phyloP scores from a whole-genome alignment of 2,888 invertebrate species.

The Tuberolachnus salignus region DNA sequence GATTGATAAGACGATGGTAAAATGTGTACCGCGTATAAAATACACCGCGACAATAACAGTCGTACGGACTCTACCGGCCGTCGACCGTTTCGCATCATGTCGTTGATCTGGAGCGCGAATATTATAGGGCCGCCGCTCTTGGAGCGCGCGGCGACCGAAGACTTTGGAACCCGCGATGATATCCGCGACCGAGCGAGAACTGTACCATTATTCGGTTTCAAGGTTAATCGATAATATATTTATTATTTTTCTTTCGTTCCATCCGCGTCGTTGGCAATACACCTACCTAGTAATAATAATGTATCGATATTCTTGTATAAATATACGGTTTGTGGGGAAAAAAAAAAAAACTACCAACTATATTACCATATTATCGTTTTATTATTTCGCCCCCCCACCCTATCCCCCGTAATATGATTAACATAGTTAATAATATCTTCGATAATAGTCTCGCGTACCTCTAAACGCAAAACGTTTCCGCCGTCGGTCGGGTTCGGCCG shows the following conservation, averaged over 20 bases:
- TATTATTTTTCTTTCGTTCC: too few relatives aligned
- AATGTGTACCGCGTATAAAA: background rate
- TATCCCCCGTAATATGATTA: background rate
- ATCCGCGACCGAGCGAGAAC: too few relatives aligned
- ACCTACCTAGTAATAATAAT: too few relatives aligned
- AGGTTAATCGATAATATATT: background rate
- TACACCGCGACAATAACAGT: too few relatives aligned
- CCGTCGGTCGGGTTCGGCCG: background rate
- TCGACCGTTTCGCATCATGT: background rate
- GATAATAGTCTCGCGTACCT: background rate
- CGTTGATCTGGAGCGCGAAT: slow-evolving; percentile 1
- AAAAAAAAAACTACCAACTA: background rate
- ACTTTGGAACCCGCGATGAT: background rate
- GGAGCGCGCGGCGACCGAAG: background rate
- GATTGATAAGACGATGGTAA: slow-evolving; percentile 25
- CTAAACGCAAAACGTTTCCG: background rate
- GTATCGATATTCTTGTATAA: too few relatives aligned
- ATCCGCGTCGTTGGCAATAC: too few relatives aligned
- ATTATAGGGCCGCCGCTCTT: background rate
- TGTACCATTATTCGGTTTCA: slow-evolving; percentile 1
- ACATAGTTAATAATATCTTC: background rate
- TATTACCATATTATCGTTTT: too few relatives aligned
- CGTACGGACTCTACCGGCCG: too few relatives aligned
- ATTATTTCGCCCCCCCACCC: too few relatives aligned
- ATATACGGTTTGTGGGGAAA: slow-evolving; percentile 8